Conservation (phyloP, 2,113 vertebrate species). For the Rattus rattus region DNA sequence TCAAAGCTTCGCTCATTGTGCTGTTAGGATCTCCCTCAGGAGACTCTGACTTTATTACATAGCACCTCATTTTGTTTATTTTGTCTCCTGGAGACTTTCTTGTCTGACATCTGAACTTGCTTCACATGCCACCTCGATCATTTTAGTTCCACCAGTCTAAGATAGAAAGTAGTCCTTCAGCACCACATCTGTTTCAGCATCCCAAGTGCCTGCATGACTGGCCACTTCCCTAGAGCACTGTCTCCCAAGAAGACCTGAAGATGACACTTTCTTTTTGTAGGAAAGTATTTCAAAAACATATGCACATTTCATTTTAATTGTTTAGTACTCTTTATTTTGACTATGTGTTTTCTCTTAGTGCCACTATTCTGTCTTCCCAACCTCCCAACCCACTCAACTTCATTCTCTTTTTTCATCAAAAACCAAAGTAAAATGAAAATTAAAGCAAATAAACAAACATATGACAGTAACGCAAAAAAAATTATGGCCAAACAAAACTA, state of each 20-base stretch:
- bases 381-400: not conserved
- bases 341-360: not conserved
- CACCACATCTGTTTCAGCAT: too few relatives aligned
- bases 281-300: not conserved
- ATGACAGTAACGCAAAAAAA: too few relatives aligned
- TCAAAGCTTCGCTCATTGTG: not conserved
- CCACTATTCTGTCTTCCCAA: not conserved
- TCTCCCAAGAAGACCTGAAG: not conserved
- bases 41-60: not conserved
- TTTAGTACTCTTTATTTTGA: not conserved
- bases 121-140: not conserved
- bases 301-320: not conserved
- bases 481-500: not conserved
- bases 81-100: not conserved
- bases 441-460: too few relatives aligned
- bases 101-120: not conserved
- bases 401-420: not conserved
- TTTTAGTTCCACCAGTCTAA: not conserved
- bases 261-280: not conserved
- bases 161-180: not conserved
- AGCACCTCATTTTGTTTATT: not conserved
- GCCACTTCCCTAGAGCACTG: not conserved
- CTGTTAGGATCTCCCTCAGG: not conserved
- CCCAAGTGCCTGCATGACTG: too few relatives aligned
- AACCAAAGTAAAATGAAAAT: not conserved